phyloP scores from a whole-genome alignment of 2,113 vertebrate species.

The Salvelinus alpinus region DNA sequence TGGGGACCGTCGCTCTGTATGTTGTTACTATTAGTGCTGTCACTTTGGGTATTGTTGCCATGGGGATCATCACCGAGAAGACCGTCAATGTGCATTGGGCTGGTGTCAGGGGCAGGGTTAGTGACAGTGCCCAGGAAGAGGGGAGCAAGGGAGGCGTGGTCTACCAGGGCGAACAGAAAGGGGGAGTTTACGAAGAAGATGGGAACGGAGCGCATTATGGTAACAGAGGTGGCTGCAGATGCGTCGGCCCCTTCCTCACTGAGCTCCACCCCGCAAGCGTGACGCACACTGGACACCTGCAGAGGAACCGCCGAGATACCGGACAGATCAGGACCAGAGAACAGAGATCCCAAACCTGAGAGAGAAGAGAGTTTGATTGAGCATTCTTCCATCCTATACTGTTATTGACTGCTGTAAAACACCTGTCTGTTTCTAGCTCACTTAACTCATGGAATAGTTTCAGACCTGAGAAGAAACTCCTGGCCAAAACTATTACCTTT shows the following conservation, averaged over 20 bases:
- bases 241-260: conserved; percentile 85
- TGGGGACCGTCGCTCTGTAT: background rate
- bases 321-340: conserved; percentile 77
- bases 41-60: conserved; percentile 43
- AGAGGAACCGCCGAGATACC: conserved; percentile 77
- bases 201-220: conserved; percentile 76
- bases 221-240: conserved; percentile 71
- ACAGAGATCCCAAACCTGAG: conserved; percentile 83
- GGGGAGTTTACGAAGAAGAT: conserved; percentile 82
- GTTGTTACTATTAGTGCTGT: conserved; percentile 15
- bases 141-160: conserved; percentile 77
- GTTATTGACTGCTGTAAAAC: too few species aligned
- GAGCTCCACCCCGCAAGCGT: conserved; percentile 82
- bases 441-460: too few species aligned
- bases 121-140: conserved; percentile 84
- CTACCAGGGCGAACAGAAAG: conserved; percentile 82
- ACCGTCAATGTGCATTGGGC: conserved; percentile 22
- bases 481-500: too few species aligned
- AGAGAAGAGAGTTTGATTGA: background rate
- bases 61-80: conserved; percentile 37
- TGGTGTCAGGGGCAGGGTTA: conserved; percentile 77
- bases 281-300: conserved; percentile 79
- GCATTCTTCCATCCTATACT: too few species aligned
- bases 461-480: background rate
- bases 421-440: too few species aligned